Evolutionary conservation across 2,113 vertebrate genomes (phyloP).

Genomic region (Oreochromis spilurus): DNA sequence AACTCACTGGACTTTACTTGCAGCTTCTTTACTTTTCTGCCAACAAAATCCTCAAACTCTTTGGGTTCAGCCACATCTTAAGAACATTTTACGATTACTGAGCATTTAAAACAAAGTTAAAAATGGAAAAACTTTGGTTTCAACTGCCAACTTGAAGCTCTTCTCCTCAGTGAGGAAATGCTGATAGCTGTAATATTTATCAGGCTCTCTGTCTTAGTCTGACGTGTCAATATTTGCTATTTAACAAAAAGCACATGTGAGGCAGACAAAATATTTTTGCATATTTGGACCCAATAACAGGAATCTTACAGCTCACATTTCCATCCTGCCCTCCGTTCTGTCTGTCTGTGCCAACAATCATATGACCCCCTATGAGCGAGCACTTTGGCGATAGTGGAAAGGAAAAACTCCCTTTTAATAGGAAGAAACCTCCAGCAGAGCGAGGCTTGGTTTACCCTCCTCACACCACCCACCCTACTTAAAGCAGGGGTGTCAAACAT

Average conservation of each 20-base stretch:
- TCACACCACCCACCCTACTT: not conserved
- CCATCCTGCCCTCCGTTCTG: not conserved
- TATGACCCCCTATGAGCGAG: not conserved
- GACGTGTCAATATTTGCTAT: not conserved
- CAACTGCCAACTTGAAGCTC: not conserved
- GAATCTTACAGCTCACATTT: not conserved
- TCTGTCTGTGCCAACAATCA: not conserved
- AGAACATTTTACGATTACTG: not conserved
- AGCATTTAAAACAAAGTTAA: not conserved
- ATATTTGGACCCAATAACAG: not conserved
- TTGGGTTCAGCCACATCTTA: not conserved
- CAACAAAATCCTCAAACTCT: not conserved
- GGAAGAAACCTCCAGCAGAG: not conserved
- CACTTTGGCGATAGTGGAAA: not conserved
- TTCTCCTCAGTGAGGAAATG: not conserved
- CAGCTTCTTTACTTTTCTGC: not conserved
- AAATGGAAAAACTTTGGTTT: not conserved
- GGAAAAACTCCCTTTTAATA: not conserved
- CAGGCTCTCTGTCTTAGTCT: not conserved
- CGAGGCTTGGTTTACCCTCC: not conserved
- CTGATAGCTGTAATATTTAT: not conserved
- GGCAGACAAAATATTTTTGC: not conserved
- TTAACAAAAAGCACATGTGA: not conserved
- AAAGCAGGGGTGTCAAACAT: not conserved
- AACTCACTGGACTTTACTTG: not conserved